Base-by-base conservation (phyloP, 2,888 invertebrate species). In the Apocheima hispidaria region DNA sequence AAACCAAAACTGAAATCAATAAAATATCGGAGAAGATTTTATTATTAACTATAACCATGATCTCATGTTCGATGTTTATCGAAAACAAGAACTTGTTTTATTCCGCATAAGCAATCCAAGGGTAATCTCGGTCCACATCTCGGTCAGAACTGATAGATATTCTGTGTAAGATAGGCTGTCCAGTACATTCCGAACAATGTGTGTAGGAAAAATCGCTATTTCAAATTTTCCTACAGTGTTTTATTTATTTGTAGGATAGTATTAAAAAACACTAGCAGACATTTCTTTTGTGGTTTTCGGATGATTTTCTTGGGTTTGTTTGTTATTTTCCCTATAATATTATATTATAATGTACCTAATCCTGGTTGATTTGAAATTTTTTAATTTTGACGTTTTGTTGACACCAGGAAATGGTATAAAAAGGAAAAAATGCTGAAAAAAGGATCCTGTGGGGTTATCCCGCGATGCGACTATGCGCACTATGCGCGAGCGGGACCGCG, bases 71-170 rank as follows among this genome's bases (percentile, higher is more conserved):
- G n/a, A n/a, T 49, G 9, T 35, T 56, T 18, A 10, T 21, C 30
- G 49, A 52, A 57, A 60, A 56, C 66, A 64, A 63, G 18, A 58
- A 62, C 61, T 44, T 53, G 63, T 58, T 65, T 58, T 28, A 49
- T 56, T 44, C 58, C 51, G 57, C 50, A 62, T 59, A 57, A 60
- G 53, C 49, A 48, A 59, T 51, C 59, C 66, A 61, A 63, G 62
- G 49, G 60, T 55, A 55, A 55, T 41, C 51, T 44, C 33, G 44
- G 40, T 30, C 38, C n/a, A n/a, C n/a, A n/a, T n/a, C n/a, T n/a
- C n/a, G n/a, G 53, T 41, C 49, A 12, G 35, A 49, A 16, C 60
- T 54, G 12, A 2, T 51, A 44, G 9, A 7, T 58, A 66, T 58
- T 65, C 58, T 58, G 55, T 30, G 36, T 10, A 41, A 35, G 41